These are phyloP conservation scores for Corythornis cristatus DNA, from an alignment of 2,113 vertebrate genomes.

Conservation along the genomic window DNA sequence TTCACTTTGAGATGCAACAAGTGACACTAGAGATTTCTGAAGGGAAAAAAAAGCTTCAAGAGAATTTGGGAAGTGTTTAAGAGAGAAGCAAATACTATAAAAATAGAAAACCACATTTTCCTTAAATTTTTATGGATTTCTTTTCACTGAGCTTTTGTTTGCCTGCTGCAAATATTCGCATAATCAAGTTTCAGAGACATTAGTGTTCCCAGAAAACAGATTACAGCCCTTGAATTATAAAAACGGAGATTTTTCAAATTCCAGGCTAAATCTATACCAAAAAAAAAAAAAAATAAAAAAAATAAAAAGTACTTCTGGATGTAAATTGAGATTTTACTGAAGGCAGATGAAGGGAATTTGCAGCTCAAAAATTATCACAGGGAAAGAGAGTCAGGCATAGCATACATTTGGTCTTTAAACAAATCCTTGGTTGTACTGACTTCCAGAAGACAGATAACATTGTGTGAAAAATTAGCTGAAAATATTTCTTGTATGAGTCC, in stretches of 20 bases:
- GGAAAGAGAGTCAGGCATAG: background rate
- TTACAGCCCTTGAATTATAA: slow-evolving; percentile 19
- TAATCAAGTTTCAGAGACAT: slow-evolving; percentile 16
- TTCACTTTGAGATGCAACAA: background rate
- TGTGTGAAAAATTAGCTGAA: background rate
- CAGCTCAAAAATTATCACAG: background rate
- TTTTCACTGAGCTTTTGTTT: background rate
- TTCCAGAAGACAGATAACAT: background rate
- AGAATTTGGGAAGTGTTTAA: background rate
- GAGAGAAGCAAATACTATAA: background rate
- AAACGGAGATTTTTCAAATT: slow-evolving; percentile 7
- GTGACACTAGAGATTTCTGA: background rate
- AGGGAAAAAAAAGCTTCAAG: background rate
- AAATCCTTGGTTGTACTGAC: background rate
- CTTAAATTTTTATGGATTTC: slow-evolving; percentile 38
- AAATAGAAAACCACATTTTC: background rate
- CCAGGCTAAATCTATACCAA: background rate
- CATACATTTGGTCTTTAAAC: background rate
- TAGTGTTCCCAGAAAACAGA: slow-evolving; percentile 23
- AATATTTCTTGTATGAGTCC: background rate
- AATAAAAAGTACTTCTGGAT: background rate
- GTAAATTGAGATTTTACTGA: background rate
- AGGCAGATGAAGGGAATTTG: background rate
- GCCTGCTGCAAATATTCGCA: slow-evolving; percentile 27
- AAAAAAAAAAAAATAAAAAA: background rate